Evolutionary conservation across 2,888 invertebrate species (phyloP), one percentile per base, ranked within the genome.

Genomic region (Notodonta dromedarius): DNA sequence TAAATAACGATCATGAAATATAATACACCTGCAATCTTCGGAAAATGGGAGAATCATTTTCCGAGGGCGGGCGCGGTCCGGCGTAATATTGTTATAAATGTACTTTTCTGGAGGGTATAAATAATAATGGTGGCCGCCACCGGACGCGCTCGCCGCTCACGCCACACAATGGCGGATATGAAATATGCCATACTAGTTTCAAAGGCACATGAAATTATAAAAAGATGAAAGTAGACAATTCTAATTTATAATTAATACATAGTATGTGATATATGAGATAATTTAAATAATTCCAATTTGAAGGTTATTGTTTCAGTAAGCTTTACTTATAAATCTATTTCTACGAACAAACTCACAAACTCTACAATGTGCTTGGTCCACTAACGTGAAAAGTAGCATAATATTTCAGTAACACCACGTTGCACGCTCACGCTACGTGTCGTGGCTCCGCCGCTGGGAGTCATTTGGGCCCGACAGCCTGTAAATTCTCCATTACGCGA

Each of bases 1-100:
- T 93, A 93, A 93, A 93, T 93, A 93, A 93, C 90, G 88, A 87
- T 91, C 93, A 93, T 93, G 93, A 93, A 93, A 93, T 93, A 93
- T 93, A 93, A 93, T 93, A 93, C 88, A 93, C 93, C 93, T 93
- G 93, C 93, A 93, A 93, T 93, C 92, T 93, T 91, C 84, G 82
- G 92, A 86, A 93, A 93, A 93, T 93, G 91, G 92, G 90, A 90
- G 92, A 93, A 93, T 93, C 90, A 93, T 93, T 93, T 92, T 91
- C 86, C 84, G 84, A 90, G 93, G 91, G 92, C 90, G 89, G 90
- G 92, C 83, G 91, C 90, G 92, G 93, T 90, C 91, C 90, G 91
- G 85, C 86, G 90, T 88, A 89, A 93, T 93, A 93, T 93, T 93
- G 93, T 93, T 92, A 93, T 93, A 93, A 93, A 93, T 93, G 93